Percentiles rank a stretch among this genome's conserved stretches.
These are phyloP conservation scores for Homalodisca vitripennis DNA, from an alignment of 1,140 invertebrate species.

Conservation along the genomic window DNA sequence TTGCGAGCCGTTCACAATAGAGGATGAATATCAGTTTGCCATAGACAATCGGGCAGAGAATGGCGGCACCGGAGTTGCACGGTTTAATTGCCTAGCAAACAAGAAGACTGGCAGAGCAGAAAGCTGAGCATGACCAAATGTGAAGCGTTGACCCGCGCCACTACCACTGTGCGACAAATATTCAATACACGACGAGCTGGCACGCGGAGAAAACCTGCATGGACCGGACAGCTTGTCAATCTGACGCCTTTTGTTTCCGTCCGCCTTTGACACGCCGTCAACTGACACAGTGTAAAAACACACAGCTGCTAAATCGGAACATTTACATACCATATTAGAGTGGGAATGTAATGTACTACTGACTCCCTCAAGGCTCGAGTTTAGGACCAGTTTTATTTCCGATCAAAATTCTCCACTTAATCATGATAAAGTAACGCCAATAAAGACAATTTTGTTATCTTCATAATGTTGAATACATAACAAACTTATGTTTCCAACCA, in stretches of 20 bases:
- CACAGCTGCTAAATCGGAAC: background rate
- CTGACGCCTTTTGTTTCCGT: background rate
- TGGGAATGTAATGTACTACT: too few species aligned
- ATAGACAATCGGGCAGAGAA: background rate
- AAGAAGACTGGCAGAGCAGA: background rate
- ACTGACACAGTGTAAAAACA: background rate
- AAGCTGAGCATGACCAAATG: background rate
- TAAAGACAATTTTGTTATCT: too few species aligned
- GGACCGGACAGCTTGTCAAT: background rate
- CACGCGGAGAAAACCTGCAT: background rate
- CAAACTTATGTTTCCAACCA: too few species aligned
- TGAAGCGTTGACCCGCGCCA: background rate
- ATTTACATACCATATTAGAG: background rate
- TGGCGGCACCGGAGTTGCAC: slow-evolving; percentile 2
- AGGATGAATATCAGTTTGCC: slow-evolving; percentile 11
- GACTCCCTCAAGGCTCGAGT: background rate
- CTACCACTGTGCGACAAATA: too few species aligned
- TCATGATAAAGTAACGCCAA: too few species aligned
- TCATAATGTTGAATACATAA: too few species aligned
- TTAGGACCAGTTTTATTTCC: slow-evolving; percentile 11
- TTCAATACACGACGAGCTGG: background rate
- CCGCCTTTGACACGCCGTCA: background rate
- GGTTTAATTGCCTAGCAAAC: slow-evolving; percentile 6
- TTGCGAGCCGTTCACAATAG: background rate
- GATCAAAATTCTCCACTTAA: too few species aligned